Base-by-base conservation (phyloP, 2,113 vertebrate species). In the Mormoops blainvillei region DNA sequence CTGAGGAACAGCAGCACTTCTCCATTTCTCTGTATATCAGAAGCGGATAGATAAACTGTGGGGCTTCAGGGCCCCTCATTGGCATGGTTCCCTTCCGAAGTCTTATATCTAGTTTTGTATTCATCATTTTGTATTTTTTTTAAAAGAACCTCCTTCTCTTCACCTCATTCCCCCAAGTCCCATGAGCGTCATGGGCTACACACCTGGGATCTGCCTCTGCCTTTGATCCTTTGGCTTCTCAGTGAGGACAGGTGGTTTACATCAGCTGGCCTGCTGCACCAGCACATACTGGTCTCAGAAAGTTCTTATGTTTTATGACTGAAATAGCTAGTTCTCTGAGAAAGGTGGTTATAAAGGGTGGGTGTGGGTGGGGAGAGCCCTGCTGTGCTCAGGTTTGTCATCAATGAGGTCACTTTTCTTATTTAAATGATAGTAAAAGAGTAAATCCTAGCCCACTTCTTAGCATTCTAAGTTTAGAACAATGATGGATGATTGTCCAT, bases 401-500 rank as follows among this genome's bases (percentile, higher is more conserved):
- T 82, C 58, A 96, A 91, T 73, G 63, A 94, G 50, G 54, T 92
- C 52, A 90, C 93, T 92, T 95, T 97, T 96, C 91, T 93, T 87
- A 90, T 70, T 94, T 94, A 88, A 94, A 61, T 63, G 50, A 54
- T 68, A 91, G 85, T 87, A 78, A 94, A 85, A 48, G 56, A 89
- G 36, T 80, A 76, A 74, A 50, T 92, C 80, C 54, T 6, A 68
- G 48, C 61, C 56, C 4, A 56, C 38, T 94, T 91, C 77, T 89
- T 91, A 95, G 50, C 56, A 68, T 82, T 77, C 61, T 43, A 85
- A 81, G 52, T 90, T 74, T 70, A 58, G 61, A 92, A 96, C 9
- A 85, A 22, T 86, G 56, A 94, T 52, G n/a, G 67, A 78, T 92
- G 80, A 28, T n/a, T 63, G 22, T 81, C 85, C 96, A 12, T 65